phyloP scores from a whole-genome alignment of 2,888 invertebrate species.

The Pseudoips prasinana region DNA sequence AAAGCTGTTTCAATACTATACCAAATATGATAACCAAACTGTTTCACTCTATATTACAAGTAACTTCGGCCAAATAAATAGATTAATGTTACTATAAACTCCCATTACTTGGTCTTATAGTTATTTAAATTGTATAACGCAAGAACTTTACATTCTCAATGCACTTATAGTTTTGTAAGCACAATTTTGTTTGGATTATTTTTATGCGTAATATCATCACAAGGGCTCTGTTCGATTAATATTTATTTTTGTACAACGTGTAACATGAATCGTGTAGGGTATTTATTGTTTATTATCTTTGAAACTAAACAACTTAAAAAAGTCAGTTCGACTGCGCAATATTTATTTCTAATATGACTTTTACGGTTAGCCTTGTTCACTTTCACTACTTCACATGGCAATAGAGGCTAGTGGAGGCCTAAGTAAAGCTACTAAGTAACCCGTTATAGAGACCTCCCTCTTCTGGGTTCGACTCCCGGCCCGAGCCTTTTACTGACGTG shows the following conservation, averaged over 20 bases:
- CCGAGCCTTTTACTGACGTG: too few relatives aligned
- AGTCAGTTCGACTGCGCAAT: too few relatives aligned
- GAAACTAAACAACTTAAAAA: too few relatives aligned
- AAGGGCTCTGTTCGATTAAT: conserved; percentile 13
- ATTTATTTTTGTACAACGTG: neutral
- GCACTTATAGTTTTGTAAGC: conserved; percentile 22
- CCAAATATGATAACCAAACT: conserved; percentile 49
- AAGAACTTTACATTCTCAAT: conserved; percentile 22
- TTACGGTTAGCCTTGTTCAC: too few relatives aligned
- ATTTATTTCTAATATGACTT: too few relatives aligned
- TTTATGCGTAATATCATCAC: conserved; percentile 19
- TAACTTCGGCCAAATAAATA: conserved; percentile 40
- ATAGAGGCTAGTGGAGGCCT: too few relatives aligned
- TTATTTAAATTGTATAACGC: conserved; percentile 12
- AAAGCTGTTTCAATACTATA: conserved; percentile 30
- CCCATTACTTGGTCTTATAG: conserved; percentile 13
- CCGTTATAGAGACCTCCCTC: too few relatives aligned
- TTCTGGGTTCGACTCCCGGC: too few relatives aligned
- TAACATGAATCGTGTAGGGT: too few relatives aligned
- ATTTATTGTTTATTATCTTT: too few relatives aligned
- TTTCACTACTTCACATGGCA: too few relatives aligned
- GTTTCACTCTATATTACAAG: conserved; percentile 33
- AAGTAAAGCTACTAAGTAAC: too few relatives aligned
- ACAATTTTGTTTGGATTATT: conserved; percentile 22
- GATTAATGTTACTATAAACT: conserved; percentile 20